Evolutionary conservation across 1,140 invertebrate species (phyloP).

Genomic region (Cyclargus thomasi): DNA sequence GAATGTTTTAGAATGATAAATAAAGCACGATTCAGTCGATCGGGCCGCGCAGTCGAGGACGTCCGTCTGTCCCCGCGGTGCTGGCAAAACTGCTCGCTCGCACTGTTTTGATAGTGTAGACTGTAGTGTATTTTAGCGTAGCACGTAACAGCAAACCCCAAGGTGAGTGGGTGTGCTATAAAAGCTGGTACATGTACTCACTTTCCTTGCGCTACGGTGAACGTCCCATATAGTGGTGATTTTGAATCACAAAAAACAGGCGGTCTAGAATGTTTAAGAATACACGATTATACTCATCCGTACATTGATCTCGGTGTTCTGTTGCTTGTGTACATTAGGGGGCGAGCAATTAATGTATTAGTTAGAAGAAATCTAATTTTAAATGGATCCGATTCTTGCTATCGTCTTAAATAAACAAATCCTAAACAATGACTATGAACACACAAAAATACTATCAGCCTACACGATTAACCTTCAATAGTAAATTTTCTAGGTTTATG

Average conservation of each 20-base stretch:
- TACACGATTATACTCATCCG: background rate
- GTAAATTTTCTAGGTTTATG: no score
- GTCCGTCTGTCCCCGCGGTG: conserved; percentile 38
- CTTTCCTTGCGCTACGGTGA: conserved; percentile 20
- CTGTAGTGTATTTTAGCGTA: conserved; percentile 60
- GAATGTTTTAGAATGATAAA: background rate
- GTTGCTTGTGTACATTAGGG: background rate
- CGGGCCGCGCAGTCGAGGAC: conserved; percentile 20
- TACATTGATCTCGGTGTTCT: background rate
- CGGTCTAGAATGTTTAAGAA: background rate
- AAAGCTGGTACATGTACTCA: conserved; percentile 33
- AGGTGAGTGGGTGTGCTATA: conserved; percentile 55
- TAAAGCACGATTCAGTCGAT: conserved; percentile 17
- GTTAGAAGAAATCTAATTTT: no score
- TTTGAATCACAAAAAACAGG: conserved; percentile 14
- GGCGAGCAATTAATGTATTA: background rate
- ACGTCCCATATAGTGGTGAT: conserved; percentile 18
- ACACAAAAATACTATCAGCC: no score
- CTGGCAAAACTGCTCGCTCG: conserved; percentile 42
- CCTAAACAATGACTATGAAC: no score
- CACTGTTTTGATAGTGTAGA: conserved; percentile 53
- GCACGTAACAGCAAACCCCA: conserved; percentile 45
- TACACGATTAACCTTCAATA: no score
- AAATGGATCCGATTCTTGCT: no score
- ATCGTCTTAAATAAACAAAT: no score